A percentile compares a stretch with the other conserved stretches of the same genome.
These are phyloP conservation scores for Criorhina ranunculi DNA, from an alignment of 2,888 invertebrate species.

Conservation along the genomic window DNA sequence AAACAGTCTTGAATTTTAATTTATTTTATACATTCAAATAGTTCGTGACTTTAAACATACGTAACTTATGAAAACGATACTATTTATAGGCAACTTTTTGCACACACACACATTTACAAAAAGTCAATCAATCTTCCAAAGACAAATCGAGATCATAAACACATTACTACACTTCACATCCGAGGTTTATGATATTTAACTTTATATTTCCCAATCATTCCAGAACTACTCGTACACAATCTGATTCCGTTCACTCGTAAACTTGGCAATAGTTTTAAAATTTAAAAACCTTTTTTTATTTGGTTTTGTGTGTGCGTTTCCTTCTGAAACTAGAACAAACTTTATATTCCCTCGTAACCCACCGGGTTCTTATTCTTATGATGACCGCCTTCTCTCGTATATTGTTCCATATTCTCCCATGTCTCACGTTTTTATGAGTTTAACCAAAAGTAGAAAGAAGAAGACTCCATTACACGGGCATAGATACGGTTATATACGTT, in stretches of 20 bases:
- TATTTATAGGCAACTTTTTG: no score
- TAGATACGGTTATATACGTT: constrained; percentile 45
- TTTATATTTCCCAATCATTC: neutral
- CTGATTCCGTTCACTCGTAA: neutral
- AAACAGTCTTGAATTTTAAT: no score
- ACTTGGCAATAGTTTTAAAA: constrained; percentile 4
- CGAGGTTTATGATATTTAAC: neutral
- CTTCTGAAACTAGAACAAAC: constrained; percentile 17
- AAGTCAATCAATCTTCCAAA: no score
- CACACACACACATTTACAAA: no score
- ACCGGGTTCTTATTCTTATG: constrained; percentile 57
- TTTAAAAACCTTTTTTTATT: constrained; percentile 5
- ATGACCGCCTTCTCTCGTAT: constrained; percentile 51
- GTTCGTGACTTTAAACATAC: no score
- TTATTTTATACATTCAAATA: no score
- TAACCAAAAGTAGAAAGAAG: constrained; percentile 30
- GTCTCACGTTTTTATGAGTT: constrained; percentile 61
- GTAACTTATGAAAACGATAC: no score
- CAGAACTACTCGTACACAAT: neutral
- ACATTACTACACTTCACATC: neutral
- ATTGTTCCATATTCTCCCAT: constrained; percentile 56
- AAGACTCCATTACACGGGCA: constrained; percentile 53
- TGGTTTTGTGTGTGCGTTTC: neutral
- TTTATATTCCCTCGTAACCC: constrained; percentile 46
- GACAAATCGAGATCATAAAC: no score